Percentiles rank a stretch among this genome's conserved stretches.
These are phyloP conservation scores for Imbricaverruca yamaguchii DNA, from an alignment of 2,888 invertebrate genomes.

Conservation along the genomic window DNA sequence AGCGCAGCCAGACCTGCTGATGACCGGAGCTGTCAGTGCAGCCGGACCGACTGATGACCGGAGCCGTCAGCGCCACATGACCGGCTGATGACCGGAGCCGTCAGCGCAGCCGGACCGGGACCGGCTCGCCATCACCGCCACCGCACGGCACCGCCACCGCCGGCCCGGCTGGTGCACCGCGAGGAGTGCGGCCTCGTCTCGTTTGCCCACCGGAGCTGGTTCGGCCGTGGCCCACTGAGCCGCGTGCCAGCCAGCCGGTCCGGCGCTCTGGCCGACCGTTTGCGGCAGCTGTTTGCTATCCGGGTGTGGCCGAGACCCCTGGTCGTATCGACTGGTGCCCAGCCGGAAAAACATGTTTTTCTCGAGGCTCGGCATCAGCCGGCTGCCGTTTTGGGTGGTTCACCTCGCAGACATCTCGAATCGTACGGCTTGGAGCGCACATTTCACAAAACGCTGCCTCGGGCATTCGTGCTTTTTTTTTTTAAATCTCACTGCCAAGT, in stretches of 20 bases:
- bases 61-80: background rate
- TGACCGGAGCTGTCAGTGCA: too few species aligned
- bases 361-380: background rate
- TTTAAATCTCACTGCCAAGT: too few species aligned
- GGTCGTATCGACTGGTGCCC: background rate
- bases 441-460: too few species aligned
- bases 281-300: background rate
- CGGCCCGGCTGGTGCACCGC: background rate
- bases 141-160: too few species aligned
- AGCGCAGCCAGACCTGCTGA: too few species aligned
- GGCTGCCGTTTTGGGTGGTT: background rate
- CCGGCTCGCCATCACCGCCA: background rate
- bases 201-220: too few species aligned
- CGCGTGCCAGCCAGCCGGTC: too few species aligned
- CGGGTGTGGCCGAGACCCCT: background rate
- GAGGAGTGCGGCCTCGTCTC: background rate
- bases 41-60: too few species aligned
- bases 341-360: background rate
- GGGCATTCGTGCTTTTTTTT: too few species aligned
- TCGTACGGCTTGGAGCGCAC: background rate
- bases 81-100: background rate
- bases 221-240: too few species aligned
- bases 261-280: background rate
- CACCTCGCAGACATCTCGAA: background rate
- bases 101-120: background rate